These are phyloP conservation scores for Linyphia triangularis DNA, from an alignment of 2,888 invertebrate species.

Conservation along the genomic window DNA sequence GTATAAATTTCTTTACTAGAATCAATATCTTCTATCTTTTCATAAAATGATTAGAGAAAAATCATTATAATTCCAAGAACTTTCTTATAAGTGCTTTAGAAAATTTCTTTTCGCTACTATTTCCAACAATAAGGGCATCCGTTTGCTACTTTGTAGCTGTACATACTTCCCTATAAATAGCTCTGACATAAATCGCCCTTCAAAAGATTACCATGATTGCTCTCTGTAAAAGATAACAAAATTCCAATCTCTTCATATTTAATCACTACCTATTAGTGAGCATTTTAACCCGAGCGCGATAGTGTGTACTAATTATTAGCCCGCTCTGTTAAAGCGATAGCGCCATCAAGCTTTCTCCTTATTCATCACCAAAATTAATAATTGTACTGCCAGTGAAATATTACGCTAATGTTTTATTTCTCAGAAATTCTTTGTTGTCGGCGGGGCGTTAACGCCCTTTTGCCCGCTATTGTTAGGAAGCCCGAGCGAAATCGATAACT, in stretches of 20 bases:
- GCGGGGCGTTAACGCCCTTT: slow-evolving; percentile 57
- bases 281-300: not conserved
- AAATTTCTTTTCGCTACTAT: too few relatives aligned
- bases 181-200: not conserved
- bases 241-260: not conserved
- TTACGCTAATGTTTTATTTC: slow-evolving; percentile 56
- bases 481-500: slow-evolving; percentile 39
- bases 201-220: not conserved
- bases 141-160: too few relatives aligned
- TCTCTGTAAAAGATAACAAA: not conserved
- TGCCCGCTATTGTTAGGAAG: slow-evolving; percentile 46
- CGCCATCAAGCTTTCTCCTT: not conserved
- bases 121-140: too few relatives aligned
- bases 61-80: too few relatives aligned
- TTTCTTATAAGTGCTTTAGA: too few relatives aligned
- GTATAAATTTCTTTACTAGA: too few relatives aligned
- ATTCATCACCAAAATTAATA: slow-evolving; percentile 44
- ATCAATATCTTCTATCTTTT: too few relatives aligned
- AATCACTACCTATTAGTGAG: not conserved
- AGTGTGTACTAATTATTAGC: slow-evolving; percentile 8
- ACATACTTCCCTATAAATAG: not conserved
- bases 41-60: too few relatives aligned
- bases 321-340: not conserved
- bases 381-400: slow-evolving; percentile 51
- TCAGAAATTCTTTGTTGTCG: slow-evolving; percentile 39